Conservation (phyloP, 2,888 invertebrate genomes). For the Drosophila picticornis region DNA sequence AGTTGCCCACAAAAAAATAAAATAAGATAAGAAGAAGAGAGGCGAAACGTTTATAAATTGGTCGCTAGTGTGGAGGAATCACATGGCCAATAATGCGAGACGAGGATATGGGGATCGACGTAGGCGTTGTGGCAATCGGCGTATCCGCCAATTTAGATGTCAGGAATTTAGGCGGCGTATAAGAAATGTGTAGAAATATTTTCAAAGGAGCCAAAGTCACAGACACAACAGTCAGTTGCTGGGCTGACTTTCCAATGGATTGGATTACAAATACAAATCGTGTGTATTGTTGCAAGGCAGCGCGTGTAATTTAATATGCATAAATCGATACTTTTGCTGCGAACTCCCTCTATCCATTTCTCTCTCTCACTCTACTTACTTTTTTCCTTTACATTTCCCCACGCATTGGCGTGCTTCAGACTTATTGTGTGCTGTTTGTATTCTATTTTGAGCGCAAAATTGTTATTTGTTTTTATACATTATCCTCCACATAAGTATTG, state of each 20-base stretch:
- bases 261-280: conserved; percentile 28
- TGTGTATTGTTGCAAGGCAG: conserved; percentile 55
- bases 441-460: conserved; percentile 77
- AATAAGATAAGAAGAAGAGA: conserved; percentile 63
- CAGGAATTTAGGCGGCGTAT: conserved; percentile 51
- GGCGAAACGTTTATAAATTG: conserved; percentile 78
- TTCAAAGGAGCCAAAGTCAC: conserved; percentile 29
- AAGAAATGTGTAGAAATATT: conserved; percentile 70
- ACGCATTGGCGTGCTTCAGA: conserved; percentile 48
- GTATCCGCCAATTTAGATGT: conserved; percentile 70
- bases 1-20: conserved; percentile 32
- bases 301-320: conserved; percentile 81
- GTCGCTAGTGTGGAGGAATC: conserved; percentile 69
- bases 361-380: neutral
- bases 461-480: conserved; percentile 78
- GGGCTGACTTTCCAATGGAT: conserved; percentile 11
- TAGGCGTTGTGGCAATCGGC: conserved; percentile 34
- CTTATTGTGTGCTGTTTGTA: conserved; percentile 68
- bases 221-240: conserved; percentile 6
- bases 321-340: conserved; percentile 77
- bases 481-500: conserved; percentile 29
- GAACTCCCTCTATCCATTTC: conserved; percentile 14
- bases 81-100: conserved; percentile 63
- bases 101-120: neutral
- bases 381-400: conserved; percentile 3